A percentile compares a stretch with the other conserved stretches of the same genome.
Evolutionary conservation across 2,113 vertebrate genomes (phyloP).

Genomic region (Dromas ardeola): DNA sequence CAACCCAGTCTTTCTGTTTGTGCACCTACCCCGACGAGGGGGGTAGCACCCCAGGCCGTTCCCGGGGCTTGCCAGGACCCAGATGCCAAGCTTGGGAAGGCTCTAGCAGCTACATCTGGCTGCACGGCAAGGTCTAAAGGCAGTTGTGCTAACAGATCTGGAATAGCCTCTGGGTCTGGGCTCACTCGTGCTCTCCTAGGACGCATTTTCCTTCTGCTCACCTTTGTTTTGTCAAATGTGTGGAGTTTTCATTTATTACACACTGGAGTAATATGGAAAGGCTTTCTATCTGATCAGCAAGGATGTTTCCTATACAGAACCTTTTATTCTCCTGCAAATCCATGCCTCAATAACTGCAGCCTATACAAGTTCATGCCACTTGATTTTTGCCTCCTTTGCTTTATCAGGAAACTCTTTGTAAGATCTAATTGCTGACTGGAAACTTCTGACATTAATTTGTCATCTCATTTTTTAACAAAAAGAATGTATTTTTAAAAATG

Average conservation of each 20-base stretch:
- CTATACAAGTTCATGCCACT: neutral
- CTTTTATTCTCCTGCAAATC: neutral
- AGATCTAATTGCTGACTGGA: neutral
- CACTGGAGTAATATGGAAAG: neutral
- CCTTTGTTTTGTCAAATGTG: slow-evolving; percentile 40
- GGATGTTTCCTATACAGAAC: neutral
- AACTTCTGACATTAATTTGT: neutral
- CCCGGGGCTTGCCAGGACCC: slow-evolving; percentile 56
- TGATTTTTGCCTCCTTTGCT: neutral
- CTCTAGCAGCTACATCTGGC: slow-evolving; percentile 77
- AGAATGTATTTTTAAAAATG: neutral
- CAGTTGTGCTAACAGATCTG: slow-evolving; percentile 51
- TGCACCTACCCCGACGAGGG: neutral
- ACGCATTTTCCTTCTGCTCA: slow-evolving; percentile 59
- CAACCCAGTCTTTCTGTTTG: neutral
- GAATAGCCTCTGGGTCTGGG: slow-evolving; percentile 62
- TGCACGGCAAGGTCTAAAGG: slow-evolving; percentile 38
- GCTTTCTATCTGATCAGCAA: neutral
- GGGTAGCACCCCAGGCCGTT: slow-evolving; percentile 1
- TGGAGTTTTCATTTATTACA: neutral
- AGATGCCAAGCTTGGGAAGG: slow-evolving; percentile 75
- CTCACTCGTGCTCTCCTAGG: neutral
- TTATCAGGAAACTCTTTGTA: neutral
- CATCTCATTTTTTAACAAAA: neutral
- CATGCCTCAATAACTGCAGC: neutral